These are phyloP conservation scores for Dipodomys spectabilis DNA, from an alignment of 2,113 vertebrate species.

Conservation along the genomic window DNA sequence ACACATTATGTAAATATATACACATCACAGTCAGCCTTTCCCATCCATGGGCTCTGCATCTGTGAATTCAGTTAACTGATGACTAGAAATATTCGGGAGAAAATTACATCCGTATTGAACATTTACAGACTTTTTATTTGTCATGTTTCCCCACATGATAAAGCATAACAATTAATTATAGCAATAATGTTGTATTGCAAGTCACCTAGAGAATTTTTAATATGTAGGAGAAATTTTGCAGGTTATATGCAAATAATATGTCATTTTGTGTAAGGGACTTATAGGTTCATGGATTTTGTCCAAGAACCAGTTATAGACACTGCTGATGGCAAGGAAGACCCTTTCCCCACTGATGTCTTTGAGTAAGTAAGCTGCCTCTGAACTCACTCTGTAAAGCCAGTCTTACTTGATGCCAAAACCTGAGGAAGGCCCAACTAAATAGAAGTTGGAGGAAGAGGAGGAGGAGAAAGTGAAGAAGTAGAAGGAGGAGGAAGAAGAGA, in stretches of 20 bases:
- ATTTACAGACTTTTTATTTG: background rate
- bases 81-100: background rate
- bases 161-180: too few relatives aligned
- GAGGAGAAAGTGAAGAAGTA: too few relatives aligned
- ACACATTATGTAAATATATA: too few relatives aligned
- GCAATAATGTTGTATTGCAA: background rate
- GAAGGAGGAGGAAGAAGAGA: too few relatives aligned
- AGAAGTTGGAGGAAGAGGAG: too few relatives aligned
- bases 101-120: background rate
- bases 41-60: background rate
- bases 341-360: background rate
- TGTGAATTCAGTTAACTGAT: background rate
- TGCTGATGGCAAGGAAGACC: background rate
- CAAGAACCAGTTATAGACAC: background rate
- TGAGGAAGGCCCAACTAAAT: background rate
- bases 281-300: background rate
- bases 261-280: background rate
- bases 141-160: background rate
- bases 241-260: background rate
- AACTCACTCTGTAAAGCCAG: background rate
- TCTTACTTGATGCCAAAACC: background rate
- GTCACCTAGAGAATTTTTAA: background rate
- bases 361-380: background rate
- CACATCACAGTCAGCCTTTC: background rate
- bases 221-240: background rate